Base-by-base conservation (phyloP, 2,797 vertebrate species). In the Meda fulgida region DNA sequence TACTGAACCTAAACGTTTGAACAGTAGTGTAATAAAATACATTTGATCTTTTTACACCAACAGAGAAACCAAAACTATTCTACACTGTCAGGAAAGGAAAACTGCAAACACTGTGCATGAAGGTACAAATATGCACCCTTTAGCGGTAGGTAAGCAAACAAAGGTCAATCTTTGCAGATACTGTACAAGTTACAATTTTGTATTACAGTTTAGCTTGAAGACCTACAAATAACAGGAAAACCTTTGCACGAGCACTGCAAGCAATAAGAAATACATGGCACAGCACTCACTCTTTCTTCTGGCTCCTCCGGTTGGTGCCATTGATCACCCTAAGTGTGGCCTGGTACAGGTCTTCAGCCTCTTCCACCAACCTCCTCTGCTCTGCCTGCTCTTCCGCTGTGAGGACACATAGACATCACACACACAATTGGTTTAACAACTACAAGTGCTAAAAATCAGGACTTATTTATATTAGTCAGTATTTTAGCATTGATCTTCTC, bases 261-360 rank as follows among this genome's bases (percentile, higher is more conserved):
- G 40, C n/a, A 26, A 19, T 46, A n/a, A 60, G 40, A 26, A 26
- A 19, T 65, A 23, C 31, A 77, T n/a, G 16, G 78, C 4, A 51
- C 6, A 46, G 36, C 29, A 87, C 94, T 94, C 93, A 99, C 98
- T 97, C 97, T 94, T 95, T 97, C 91, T 95, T 98, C 86, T 98
- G 97, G 88, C 94, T 95, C 90, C 93, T 97, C 91, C 96, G 97
- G 86, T 92, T 97, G 91, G 97, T 99, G 86, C 93, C 92, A 78
- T 98, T 99, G 81, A 99, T 95, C 85, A 97, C 96, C 81, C 93
- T 96, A 92, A 99, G 92, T 70, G 97, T 95, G 1, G 93, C 93
- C 90, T 97, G 97, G 91, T 98, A 99, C 90, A 97, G 93, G 69
- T 96, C 94, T 85, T 99, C 98, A 0, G 95, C 95, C 91, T 99